A percentile compares a stretch with the other conserved stretches of the same genome.
phyloP scores from a whole-genome alignment of 2,113 vertebrate genomes.

The Chlorodrepanis virens region DNA sequence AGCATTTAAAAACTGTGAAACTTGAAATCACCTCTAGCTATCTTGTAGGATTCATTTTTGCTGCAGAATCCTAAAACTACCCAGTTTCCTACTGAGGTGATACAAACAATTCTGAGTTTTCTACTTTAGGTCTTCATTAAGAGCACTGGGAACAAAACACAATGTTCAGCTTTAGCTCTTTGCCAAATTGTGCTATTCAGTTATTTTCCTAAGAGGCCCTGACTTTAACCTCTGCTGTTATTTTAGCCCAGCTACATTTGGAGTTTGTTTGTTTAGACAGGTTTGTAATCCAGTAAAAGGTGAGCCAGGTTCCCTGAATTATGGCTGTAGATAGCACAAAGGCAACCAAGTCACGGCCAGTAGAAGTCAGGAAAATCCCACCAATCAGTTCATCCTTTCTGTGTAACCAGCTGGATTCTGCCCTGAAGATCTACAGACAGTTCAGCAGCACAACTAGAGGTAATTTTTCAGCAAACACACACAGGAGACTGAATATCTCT shows the following conservation, averaged over 20 bases:
- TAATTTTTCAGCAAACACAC: neutral
- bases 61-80: neutral
- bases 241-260: neutral
- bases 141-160: neutral
- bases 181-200: neutral
- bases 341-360: neutral
- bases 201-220: neutral
- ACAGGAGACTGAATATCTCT: neutral
- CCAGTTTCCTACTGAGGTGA: neutral
- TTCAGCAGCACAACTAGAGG: neutral
- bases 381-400: neutral
- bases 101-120: neutral
- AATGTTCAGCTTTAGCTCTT: neutral
- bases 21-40: neutral
- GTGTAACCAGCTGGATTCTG: neutral
- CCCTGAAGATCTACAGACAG: neutral
- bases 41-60: neutral
- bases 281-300: neutral
- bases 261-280: neutral
- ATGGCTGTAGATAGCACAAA: neutral
- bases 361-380: neutral
- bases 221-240: neutral
- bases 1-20: neutral
- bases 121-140: neutral
- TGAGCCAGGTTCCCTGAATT: neutral